Evolutionary conservation across 2,888 invertebrate species (phyloP), one percentile per base, ranked within the genome.

Genomic region (Spatulosminthurus flaviceps): DNA sequence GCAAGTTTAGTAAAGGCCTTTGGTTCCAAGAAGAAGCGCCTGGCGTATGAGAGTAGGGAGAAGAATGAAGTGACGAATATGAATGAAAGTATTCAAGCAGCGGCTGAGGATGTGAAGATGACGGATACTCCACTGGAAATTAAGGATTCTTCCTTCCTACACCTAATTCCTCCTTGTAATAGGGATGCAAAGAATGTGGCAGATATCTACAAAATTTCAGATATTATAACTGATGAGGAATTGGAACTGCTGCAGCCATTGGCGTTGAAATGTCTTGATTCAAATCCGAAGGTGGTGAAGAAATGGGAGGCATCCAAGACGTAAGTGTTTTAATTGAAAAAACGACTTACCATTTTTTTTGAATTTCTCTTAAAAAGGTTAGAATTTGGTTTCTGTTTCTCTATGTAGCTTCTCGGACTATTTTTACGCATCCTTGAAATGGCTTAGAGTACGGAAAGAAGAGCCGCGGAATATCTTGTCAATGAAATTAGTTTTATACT

Each of bases 21-120:
- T 81, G 84, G 84, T 9, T 84, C 84, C 0, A 84, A 84, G 43
- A 82, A 73, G 81, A 84, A 84, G 78, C 73, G 82, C 21, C 41
- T 83, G 16, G 72, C 77, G 7, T 81, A 76, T 67, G 84, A 84
- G 71, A 79, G 79, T 29, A n/a, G 67, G 16, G 84, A 84, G 43
- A 82, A 81, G 71, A 80, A 83, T 78, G 51, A 80, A 21, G 83
- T 83, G 42, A 79, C 64, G 16, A 81, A 83, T 64, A 84, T 84
- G 84, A 80, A 82, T 64, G 79, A 81, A 13, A 83, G 82, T 78
- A 82, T 84, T 11, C 74, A 79, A n/a, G 43, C 77, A 9, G 84
- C 84, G 1, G 72, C 81, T 16, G 78, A 64, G 1, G 60, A 78
- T 16, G 75, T 81, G 16, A 81, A 81, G 67, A 76, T 80, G 24